A percentile compares a stretch with the other conserved stretches of the same genome.
Evolutionary conservation across 2,888 invertebrate species (phyloP).

Genomic region (Willowsia nigromaculata): DNA sequence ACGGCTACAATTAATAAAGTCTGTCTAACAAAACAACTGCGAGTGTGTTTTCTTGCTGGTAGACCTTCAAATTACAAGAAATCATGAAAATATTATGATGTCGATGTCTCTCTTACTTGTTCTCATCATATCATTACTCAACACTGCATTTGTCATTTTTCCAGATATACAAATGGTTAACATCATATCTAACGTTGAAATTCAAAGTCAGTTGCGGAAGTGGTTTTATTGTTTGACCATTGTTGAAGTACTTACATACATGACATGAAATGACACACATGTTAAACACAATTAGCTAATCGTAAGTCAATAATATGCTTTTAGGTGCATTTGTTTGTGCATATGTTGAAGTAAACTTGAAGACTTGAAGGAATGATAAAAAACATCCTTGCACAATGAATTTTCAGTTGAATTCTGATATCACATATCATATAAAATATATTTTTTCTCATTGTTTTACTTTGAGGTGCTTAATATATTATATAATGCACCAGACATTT

Average conservation of each 20-base stretch:
- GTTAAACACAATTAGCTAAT: background rate
- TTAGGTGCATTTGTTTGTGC: no score
- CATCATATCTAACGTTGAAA: no score
- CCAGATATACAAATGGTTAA: no score
- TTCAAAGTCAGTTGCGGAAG: background rate
- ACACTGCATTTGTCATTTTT: no score
- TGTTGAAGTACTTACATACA: background rate
- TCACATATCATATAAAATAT: background rate
- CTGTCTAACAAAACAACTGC: background rate
- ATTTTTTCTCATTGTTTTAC: background rate
- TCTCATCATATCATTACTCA: no score
- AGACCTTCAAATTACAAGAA: background rate
- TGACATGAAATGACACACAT: background rate
- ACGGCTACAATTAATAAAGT: slow-evolving; percentile 22
- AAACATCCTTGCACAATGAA: slow-evolving; percentile 3
- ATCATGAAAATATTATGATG: background rate
- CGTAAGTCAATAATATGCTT: no score
- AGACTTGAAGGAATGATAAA: background rate
- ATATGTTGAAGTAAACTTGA: background rate
- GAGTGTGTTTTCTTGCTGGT: background rate
- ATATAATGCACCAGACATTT: background rate
- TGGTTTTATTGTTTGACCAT: background rate
- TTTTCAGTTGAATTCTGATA: background rate
- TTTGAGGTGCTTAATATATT: background rate
- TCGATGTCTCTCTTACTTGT: background rate